Conservation (phyloP, 1,140 invertebrate genomes). For the Hormaphis cornu region DNA sequence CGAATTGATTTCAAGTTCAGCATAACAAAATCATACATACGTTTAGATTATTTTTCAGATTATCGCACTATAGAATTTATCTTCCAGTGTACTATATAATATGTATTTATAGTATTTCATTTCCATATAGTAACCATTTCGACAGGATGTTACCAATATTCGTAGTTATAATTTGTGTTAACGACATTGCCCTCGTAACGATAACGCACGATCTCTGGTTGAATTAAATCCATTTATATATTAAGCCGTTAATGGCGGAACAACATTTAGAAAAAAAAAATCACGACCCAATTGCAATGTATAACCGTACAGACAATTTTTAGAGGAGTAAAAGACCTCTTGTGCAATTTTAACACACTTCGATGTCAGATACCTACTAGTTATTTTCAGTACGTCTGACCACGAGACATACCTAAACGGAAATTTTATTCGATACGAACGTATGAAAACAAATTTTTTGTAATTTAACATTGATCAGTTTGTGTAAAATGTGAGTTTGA, state of each 20-base stretch:
- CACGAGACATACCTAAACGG: no score
- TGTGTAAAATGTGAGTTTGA: no score
- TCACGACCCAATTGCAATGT: background rate
- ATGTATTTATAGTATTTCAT: no score
- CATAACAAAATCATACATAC: background rate
- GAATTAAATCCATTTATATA: conserved; percentile 21
- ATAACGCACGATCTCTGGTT: background rate
- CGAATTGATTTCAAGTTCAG: background rate
- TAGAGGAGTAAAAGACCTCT: no score
- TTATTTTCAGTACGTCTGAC: no score
- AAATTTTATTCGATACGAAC: no score
- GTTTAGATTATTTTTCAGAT: background rate
- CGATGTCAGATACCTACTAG: no score
- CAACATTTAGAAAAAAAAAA: background rate
- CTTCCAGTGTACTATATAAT: conserved; percentile 5
- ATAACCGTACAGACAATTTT: no score
- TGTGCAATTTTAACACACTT: no score
- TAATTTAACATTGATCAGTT: no score
- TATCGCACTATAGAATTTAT: background rate
- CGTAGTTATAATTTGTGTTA: conserved; percentile 7
- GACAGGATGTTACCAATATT: conserved; percentile 29
- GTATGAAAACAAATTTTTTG: no score
- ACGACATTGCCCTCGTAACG: conserved; percentile 28
- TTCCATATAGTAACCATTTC: background rate
- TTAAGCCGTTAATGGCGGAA: background rate